phyloP scores from a whole-genome alignment of 2,888 invertebrate species.

The Tanytarsus gracilentus region DNA sequence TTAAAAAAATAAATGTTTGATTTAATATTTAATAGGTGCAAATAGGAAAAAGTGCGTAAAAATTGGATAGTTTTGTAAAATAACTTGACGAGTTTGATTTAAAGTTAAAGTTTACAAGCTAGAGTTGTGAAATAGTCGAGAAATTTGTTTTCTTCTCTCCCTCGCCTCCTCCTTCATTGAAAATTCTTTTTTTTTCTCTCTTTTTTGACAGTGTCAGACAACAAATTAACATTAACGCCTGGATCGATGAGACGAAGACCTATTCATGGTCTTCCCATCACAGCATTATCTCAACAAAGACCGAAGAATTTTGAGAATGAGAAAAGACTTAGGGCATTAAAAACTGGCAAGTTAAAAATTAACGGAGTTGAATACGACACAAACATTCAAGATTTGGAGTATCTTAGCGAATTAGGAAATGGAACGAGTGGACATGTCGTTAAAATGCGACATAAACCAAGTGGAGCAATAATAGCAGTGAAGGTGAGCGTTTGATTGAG shows the following conservation, averaged over 20 bases:
- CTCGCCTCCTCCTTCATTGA: too few relatives aligned
- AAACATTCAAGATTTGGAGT: conserved; percentile 72
- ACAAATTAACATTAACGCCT: conserved; percentile 16
- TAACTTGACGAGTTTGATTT: too few relatives aligned
- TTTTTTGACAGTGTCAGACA: conserved; percentile 2
- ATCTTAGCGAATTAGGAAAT: conserved; percentile 79
- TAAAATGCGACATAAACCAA: conserved; percentile 86
- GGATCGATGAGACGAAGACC: not conserved
- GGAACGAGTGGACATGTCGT: conserved; percentile 98
- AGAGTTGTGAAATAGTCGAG: too few relatives aligned
- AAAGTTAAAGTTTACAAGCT: too few relatives aligned
- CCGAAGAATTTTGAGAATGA: conserved; percentile 59
- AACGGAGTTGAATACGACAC: conserved; percentile 70
- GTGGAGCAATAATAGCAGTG: conserved; percentile 81
- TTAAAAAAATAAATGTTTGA: too few relatives aligned
- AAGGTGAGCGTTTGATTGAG: conserved; percentile 65
- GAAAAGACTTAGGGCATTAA: conserved; percentile 79
- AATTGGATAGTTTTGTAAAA: too few relatives aligned
- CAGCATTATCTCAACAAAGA: conserved; percentile 34
- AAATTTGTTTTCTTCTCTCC: too few relatives aligned
- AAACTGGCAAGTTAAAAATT: conserved; percentile 81
- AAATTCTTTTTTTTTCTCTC: too few relatives aligned
- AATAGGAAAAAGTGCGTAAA: too few relatives aligned
- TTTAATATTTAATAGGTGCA: too few relatives aligned
- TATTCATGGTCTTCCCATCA: conserved; percentile 15